These are phyloP conservation scores for Phaetusa simplex DNA, from an alignment of 2,113 vertebrate species.

Conservation along the genomic window DNA sequence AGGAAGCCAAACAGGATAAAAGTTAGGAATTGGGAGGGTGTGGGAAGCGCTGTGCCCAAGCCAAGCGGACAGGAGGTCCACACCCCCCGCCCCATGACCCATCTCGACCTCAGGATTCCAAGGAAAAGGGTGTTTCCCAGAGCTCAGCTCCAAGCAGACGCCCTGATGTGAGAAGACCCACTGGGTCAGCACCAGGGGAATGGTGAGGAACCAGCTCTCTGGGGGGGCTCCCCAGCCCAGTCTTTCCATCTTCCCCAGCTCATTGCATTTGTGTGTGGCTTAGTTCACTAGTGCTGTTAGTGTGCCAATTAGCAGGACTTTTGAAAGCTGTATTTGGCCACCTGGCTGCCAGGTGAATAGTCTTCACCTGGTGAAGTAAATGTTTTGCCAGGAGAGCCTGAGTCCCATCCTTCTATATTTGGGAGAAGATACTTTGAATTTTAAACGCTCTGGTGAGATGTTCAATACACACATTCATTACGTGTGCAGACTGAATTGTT, in stretches of 20 bases:
- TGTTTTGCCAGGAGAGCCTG: neutral
- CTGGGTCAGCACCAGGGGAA: neutral
- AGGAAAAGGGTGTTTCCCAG: neutral
- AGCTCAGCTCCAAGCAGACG: neutral
- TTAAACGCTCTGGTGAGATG: neutral
- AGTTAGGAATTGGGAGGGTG: neutral
- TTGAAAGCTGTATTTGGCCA: neutral
- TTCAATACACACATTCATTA: neutral
- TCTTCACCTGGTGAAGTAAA: neutral
- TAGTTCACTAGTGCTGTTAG: neutral
- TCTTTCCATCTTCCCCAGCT: neutral
- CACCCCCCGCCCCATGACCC: neutral
- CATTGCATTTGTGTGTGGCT: neutral
- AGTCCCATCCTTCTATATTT: neutral
- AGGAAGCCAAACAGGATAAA: neutral
- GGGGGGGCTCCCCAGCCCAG: neutral
- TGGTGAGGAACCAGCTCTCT: neutral
- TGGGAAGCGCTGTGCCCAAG: neutral
- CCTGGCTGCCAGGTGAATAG: neutral
- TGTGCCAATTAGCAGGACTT: neutral
- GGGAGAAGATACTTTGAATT: neutral
- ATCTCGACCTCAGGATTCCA: neutral
- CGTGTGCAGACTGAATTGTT: neutral
- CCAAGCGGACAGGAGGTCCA: neutral
- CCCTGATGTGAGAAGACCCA: neutral